Evolutionary conservation across 2,113 vertebrate species (phyloP), one percentile per base, ranked within the genome.

Genomic region (Gobio gobio): DNA sequence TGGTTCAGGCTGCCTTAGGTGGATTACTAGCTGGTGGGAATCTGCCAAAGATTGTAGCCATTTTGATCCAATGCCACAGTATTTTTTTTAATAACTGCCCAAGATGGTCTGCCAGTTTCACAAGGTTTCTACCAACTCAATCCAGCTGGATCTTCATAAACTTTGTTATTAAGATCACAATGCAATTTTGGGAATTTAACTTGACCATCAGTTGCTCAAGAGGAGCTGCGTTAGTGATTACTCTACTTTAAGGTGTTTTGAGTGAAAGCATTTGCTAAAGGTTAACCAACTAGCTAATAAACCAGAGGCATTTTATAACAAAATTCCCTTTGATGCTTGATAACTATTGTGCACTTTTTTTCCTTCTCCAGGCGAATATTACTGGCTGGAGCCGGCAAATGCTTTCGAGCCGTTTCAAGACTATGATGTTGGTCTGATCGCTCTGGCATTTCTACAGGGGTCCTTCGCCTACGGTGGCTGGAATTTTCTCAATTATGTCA

Each of bases 401-500:
- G 97, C 97, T 64, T 98, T 98, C 78, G 94, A 96, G 88, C 94
- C 94, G 64, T 97, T 97, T 93, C 94, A 96, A 90, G 94, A 97
- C 4, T 96, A 96, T 0, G 92, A 97, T 45, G 94, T 97, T 20
- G 97, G 97, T 33, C 92, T 96, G 86, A 94, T 98, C 16, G 97
- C 97, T 0, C 91, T 98, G 85, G 95, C 97, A 7, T 98, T 98
- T 89, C 93, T 98, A 58, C 97, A 98, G 88, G 97, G 97, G 61
- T 98, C 97, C 56, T 98, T 98, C 13, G 97, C 97, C 83, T 98
- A 98, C 0, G 97, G 96, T 59, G 97, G 97, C 43, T 98, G 97
- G 97, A 98, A 98, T 90, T 98, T 98, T 90, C 96, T 98, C 80
- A 98, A 98, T 95, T 98, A 98, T 51, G 97, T 98, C 89, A 98